Base-by-base conservation (phyloP, 35 echinoderm and acorn worm species). In the Eucidaris tribuloides region DNA sequence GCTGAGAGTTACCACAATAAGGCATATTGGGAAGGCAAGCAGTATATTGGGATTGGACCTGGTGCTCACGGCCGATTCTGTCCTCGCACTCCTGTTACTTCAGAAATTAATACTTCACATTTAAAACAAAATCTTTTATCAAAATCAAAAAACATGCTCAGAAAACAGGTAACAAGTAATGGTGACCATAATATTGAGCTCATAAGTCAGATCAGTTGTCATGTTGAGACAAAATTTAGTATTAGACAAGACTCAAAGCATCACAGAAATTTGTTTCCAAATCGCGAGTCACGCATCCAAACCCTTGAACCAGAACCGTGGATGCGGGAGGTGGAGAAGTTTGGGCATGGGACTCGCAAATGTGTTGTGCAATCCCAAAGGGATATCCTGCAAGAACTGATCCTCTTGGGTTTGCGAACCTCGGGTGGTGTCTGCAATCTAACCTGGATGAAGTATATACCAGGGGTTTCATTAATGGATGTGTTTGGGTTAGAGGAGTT, bases 1-100 rank as follows among this genome's bases (percentile, higher is more conserved):
- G 82, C 82, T 0, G 86, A 82, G 66, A 83, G 86, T 56, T 32
- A 29, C 3, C 95, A 98, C 61, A 93, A 93, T 71, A 46, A 90
- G 36, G 55, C 90, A 2, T 98, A 98, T 43, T 98, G 95, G 95
- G 64, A 33, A n/a, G 95, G 90, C 50, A 83, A 45, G 46, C 90
- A 98, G 55, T 98, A 98, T 39, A 83, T 98, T 24, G 95, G 95
- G 9, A 74, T 98, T 33, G 95, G 95, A 37, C 95, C 95, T 55
- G 95, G 90, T 45, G 89, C 86, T 33, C 95, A 98, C 62, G 95
- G 90, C 11, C 70, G 90, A 17, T 98, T 93, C n/a, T 44, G 38
- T 44, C 22, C 48, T 56, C n/a, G n/a, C n/a, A n/a, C n/a, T n/a
- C n/a, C n/a, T n/a, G n/a, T n/a, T n/a, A n/a, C n/a, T n/a, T n/a